Percentiles rank a stretch among this genome's conserved stretches.
Evolutionary conservation across 2,888 invertebrate genomes (phyloP).

Genomic region (Apodemia hepburni): DNA sequence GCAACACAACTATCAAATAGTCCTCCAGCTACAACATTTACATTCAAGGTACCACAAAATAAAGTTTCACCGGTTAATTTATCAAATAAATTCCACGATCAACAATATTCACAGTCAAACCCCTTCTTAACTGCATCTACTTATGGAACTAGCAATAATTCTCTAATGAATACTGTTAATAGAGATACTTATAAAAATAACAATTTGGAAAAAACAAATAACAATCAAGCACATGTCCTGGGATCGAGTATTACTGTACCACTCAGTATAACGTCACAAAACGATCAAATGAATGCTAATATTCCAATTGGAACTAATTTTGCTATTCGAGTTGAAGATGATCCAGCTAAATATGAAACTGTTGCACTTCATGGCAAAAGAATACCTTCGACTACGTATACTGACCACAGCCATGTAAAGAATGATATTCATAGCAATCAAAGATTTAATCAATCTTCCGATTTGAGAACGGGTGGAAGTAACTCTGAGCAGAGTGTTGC

Average conservation of each 20-base stretch:
- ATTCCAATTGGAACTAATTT: slow-evolving; percentile 75
- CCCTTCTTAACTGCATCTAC: slow-evolving; percentile 41
- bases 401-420: slow-evolving; percentile 40
- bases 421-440: slow-evolving; percentile 21
- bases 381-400: slow-evolving; percentile 43
- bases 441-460: slow-evolving; percentile 18
- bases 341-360: slow-evolving; percentile 48
- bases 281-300: slow-evolving; percentile 57
- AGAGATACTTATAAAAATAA: slow-evolving; percentile 50
- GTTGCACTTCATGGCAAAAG: slow-evolving; percentile 49
- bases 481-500: slow-evolving; percentile 16
- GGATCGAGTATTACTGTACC: slow-evolving; percentile 63
- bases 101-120: slow-evolving; percentile 30
- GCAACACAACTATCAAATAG: slow-evolving; percentile 63
- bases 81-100: slow-evolving; percentile 11
- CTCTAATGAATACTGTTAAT: slow-evolving; percentile 41
- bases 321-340: slow-evolving; percentile 71
- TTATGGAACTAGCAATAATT: slow-evolving; percentile 47
- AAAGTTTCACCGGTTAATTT: slow-evolving; percentile 15
- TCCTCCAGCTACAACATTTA: slow-evolving; percentile 62
- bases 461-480: slow-evolving; percentile 18
- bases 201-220: slow-evolving; percentile 45
- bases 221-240: slow-evolving; percentile 50
- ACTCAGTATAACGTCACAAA: slow-evolving; percentile 46
- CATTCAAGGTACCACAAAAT: slow-evolving; percentile 57